Percentiles rank a stretch among this genome's conserved stretches.
Evolutionary conservation across 2,797 vertebrate species (phyloP).

Genomic region (Myotis planiceps): DNA sequence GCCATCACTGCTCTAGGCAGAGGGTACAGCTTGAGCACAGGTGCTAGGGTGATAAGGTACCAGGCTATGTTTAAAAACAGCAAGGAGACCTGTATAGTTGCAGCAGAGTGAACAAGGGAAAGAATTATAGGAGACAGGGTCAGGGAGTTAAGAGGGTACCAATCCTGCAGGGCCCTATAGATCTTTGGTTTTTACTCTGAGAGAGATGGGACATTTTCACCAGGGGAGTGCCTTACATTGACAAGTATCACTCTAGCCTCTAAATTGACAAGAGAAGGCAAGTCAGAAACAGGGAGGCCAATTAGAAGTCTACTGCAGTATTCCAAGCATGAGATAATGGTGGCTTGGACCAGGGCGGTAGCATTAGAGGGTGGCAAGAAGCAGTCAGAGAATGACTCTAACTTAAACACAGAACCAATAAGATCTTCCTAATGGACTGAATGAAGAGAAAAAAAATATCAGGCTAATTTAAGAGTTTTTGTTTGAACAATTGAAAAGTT

Average conservation of each 20-base stretch:
- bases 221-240: not conserved
- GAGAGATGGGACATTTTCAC: slow-evolving; percentile 10
- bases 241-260: not conserved
- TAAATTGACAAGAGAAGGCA: not conserved
- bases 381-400: not conserved
- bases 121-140: not conserved
- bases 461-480: not conserved
- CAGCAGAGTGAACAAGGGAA: not conserved
- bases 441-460: not conserved
- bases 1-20: not conserved
- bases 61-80: not conserved
- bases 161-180: not conserved
- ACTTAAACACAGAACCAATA: not conserved
- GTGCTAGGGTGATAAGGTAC: not conserved
- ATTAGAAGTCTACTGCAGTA: not conserved
- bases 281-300: not conserved
- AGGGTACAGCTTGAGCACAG: not conserved
- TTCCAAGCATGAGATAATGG: not conserved
- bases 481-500: not conserved
- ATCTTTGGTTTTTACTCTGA: not conserved
- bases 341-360: not conserved
- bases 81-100: not conserved
- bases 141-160: not conserved
- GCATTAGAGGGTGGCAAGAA: not conserved
- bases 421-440: not conserved